Percentiles rank a stretch among this genome's conserved stretches.
Conservation (phyloP, 2,113 vertebrate genomes). For the Dendropsophus ebraccatus region DNA sequence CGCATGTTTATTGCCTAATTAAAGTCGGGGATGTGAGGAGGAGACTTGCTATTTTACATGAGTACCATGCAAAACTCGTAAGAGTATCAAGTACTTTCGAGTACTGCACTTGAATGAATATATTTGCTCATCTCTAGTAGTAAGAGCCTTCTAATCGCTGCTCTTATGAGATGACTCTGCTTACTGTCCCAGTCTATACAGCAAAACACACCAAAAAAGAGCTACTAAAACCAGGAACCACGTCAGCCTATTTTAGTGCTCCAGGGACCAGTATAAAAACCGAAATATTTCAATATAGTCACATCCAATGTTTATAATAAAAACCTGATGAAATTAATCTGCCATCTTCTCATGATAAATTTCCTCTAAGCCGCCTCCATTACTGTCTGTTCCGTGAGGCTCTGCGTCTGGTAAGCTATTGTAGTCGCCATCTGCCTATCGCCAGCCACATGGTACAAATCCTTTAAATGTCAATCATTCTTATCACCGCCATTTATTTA, state of each 20-base stretch:
- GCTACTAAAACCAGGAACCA: too few relatives aligned
- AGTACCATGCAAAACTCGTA: too few relatives aligned
- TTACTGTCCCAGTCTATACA: not conserved
- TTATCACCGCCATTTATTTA: constrained; percentile 19
- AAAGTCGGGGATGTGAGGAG: too few relatives aligned
- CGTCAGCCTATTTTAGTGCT: not conserved
- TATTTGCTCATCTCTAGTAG: too few relatives aligned
- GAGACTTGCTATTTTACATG: too few relatives aligned
- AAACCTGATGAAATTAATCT: not conserved
- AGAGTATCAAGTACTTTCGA: too few relatives aligned
- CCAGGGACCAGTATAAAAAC: too few relatives aligned
- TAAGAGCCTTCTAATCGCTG: too few relatives aligned
- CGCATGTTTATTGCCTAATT: too few relatives aligned
- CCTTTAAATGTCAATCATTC: not conserved
- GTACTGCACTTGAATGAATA: too few relatives aligned
- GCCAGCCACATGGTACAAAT: not conserved
- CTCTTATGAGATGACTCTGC: not conserved
- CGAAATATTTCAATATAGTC: not conserved
- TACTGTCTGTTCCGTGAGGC: not conserved
- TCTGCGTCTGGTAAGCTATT: not conserved
- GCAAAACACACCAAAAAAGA: too few relatives aligned
- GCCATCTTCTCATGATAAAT: not conserved
- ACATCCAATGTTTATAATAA: not conserved
- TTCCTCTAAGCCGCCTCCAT: not conserved
- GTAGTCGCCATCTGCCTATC: not conserved